These are phyloP conservation scores for Carcina quercana DNA, from an alignment of 2,888 invertebrate genomes.

Conservation along the genomic window DNA sequence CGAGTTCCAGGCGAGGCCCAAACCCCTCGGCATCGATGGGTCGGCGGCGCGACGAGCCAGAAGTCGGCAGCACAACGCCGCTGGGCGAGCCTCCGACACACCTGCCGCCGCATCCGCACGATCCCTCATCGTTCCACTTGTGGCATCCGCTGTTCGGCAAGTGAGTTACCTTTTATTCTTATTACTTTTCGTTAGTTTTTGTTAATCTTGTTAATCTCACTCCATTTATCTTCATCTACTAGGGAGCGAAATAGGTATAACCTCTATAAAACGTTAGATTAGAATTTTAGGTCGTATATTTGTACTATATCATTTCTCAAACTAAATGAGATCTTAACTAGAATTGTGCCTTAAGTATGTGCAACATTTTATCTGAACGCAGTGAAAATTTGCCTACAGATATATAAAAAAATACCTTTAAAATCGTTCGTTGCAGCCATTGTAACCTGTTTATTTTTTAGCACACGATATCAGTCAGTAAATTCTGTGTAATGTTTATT, in stretches of 20 bases:
- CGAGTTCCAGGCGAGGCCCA: slow-evolving; percentile 31
- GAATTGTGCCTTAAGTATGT: too few species aligned
- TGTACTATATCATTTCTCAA: too few species aligned
- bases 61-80: slow-evolving; percentile 78
- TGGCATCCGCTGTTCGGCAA: slow-evolving; percentile 93
- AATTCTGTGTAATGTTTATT: slow-evolving; percentile 2
- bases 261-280: too few species aligned
- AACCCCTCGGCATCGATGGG: slow-evolving; percentile 53
- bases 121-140: slow-evolving; percentile 78
- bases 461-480: neutral
- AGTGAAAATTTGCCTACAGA: neutral
- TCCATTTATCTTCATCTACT: too few species aligned
- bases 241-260: too few species aligned
- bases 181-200: too few species aligned
- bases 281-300: too few species aligned
- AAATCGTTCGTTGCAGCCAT: neutral
- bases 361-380: too few species aligned
- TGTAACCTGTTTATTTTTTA: neutral
- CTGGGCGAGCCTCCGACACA: slow-evolving; percentile 62
- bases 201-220: too few species aligned
- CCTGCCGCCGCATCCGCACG: slow-evolving; percentile 48
- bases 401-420: neutral
- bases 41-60: slow-evolving; percentile 72
- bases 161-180: slow-evolving; percentile 67
- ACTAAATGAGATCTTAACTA: too few species aligned